Evolutionary conservation across 2,797 vertebrate species (phyloP), one percentile per base, ranked within the genome.

Genomic region (Galagoides demidoff): DNA sequence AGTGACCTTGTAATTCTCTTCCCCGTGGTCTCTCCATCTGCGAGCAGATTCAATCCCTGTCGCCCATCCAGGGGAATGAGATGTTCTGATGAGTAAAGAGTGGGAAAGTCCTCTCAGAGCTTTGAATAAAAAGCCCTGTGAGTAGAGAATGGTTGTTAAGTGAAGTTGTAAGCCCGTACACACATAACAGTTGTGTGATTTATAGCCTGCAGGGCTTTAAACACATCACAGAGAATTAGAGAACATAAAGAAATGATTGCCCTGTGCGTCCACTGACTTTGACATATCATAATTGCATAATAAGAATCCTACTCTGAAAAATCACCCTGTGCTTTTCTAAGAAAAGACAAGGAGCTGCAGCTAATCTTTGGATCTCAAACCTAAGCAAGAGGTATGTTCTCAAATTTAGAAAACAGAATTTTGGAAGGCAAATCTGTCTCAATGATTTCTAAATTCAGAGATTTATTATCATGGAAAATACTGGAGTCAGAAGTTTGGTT

Each of bases 181-280:
- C 37, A 77, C 79, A 37, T 85, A 95, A 85, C 85, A 83, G 63
- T 90, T 92, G 55, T 66, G 96, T 94, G 52, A 93, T 94, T 95
- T 61, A 81, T 89, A 96, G 85, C 61, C 85, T 71, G 73, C 13
- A 57, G 19, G 22, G 52, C 81, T 96, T 92, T 90, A 92, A 95
- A 89, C 71, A 90, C 73, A 90, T 90, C 61, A 74, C 11, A 71
- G 73, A 90, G 77, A 87, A 88, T 71, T 22, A 70, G 37, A 73
- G 77, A 93, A 71, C 78, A 79, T 59, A 92, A 92, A 64, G 57
- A 83, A 91, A 66, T n/a, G 34, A 77, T 63, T 85, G 29, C 9
- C 63, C 3, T 39, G 31, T 70, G 20, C 10, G 64, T 76, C 55
- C 63, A 39, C 5, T 61, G 74, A 70, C 29, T 34, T 89, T 88